phyloP scores from a whole-genome alignment of 2,888 invertebrate genomes.

The Tipula confusa region DNA sequence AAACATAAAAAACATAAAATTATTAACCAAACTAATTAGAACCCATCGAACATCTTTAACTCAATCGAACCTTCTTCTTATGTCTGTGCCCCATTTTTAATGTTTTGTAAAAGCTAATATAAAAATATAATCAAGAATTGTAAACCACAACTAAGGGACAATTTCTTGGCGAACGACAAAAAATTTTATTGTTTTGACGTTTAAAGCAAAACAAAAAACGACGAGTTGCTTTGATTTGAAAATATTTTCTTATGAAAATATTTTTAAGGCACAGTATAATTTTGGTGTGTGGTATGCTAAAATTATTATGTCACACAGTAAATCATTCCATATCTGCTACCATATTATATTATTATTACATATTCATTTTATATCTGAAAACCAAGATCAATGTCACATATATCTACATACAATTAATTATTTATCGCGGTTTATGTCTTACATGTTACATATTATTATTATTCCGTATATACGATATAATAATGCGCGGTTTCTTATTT shows the following conservation, averaged over 20 bases:
- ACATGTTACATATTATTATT: neutral
- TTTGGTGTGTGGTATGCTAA: no score
- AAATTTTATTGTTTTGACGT: neutral
- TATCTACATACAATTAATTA: constrained; percentile 1
- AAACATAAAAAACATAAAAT: neutral
- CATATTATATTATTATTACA: neutral
- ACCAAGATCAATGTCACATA: constrained; percentile 12
- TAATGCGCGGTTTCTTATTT: neutral
- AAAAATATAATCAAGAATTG: no score
- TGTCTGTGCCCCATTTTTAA: neutral
- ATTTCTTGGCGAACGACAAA: neutral
- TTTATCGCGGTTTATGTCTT: neutral
- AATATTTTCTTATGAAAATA: no score
- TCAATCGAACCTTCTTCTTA: neutral
- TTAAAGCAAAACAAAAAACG: no score
- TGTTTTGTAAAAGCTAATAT: neutral
- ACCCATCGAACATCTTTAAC: neutral
- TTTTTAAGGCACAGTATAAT: no score
- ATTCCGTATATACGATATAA: neutral
- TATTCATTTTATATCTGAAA: neutral
- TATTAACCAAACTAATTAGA: neutral
- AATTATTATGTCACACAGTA: no score
- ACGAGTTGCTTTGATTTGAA: neutral
- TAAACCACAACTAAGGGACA: no score
- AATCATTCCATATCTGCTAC: no score